Evolutionary conservation across 2,888 invertebrate genomes (phyloP).

Genomic region (Scelioninae gen. 1): DNA sequence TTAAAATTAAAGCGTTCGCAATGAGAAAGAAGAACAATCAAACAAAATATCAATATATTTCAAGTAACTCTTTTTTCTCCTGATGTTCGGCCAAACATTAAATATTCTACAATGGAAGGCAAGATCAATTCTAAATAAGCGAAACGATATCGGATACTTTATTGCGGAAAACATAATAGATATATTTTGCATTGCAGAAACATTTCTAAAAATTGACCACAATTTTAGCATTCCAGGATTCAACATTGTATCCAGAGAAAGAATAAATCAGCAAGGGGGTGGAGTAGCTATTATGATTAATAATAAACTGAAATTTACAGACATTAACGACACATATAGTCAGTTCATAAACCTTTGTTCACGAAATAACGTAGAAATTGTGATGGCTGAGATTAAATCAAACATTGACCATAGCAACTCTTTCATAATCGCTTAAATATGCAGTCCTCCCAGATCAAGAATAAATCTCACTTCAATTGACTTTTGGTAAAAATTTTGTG

Average conservation of each 20-base stretch:
- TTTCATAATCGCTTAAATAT: conserved; percentile 1
- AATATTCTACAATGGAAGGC: conserved; percentile 11
- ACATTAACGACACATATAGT: conserved; percentile 4
- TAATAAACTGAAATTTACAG: conserved; percentile 12
- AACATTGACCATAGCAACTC: background rate
- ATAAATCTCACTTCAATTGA: background rate
- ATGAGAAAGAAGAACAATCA: too few species aligned
- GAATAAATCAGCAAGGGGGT: background rate
- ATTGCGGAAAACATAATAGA: conserved; percentile 1
- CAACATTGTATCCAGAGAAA: conserved; percentile 4
- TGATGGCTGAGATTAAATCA: background rate
- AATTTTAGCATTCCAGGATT: conserved; percentile 5
- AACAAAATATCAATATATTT: too few species aligned
- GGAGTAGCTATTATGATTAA: conserved; percentile 11
- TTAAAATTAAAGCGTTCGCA: too few species aligned
- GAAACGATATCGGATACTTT: background rate
- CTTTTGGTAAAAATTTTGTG: conserved; percentile 1
- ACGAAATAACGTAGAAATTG: conserved; percentile 25
- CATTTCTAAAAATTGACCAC: background rate
- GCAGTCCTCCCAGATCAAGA: conserved; percentile 2
- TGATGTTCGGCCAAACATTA: background rate
- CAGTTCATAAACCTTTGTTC: background rate
- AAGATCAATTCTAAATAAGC: conserved; percentile 2
- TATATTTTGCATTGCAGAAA: conserved; percentile 21
- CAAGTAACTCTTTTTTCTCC: too few species aligned